A percentile compares a stretch with the other conserved stretches of the same genome.
phyloP scores from a whole-genome alignment of 64 coral and sea anemone species.

The Montipora capricornis region DNA sequence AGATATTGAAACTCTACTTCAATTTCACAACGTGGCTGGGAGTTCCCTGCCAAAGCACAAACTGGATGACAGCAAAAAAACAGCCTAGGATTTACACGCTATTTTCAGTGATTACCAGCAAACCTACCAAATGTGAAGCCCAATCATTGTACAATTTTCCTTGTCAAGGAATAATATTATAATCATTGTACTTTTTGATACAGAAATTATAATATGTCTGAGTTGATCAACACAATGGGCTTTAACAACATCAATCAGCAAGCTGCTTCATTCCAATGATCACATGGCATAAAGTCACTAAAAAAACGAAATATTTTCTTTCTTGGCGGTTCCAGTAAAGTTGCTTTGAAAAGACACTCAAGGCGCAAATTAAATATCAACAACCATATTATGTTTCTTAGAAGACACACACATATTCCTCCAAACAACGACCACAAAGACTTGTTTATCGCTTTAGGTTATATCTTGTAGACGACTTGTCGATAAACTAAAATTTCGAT shows the following conservation, averaged over 20 bases:
- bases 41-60: no score
- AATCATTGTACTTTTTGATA: neutral
- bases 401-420: neutral
- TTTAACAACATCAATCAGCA: constrained; percentile 3
- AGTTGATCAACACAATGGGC: neutral
- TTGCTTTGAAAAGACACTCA: constrained; percentile 13
- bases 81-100: no score
- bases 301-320: constrained; percentile 20
- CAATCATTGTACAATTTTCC: neutral
- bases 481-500: constrained; percentile 1
- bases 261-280: neutral
- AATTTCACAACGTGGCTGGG: neutral
- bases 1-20: neutral
- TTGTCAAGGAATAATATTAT: neutral
- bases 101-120: no score
- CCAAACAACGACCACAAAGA: neutral
- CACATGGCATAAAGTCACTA: neutral
- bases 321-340: constrained; percentile 24
- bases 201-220: neutral
- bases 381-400: neutral
- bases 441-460: neutral
- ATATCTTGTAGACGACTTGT: neutral
- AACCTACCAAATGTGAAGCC: neutral
- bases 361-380: neutral
- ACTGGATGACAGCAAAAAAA: no score